Evolutionary conservation across 2,113 vertebrate species (phyloP), one percentile per base, ranked within the genome.

Genomic region (Mungos mungo): DNA sequence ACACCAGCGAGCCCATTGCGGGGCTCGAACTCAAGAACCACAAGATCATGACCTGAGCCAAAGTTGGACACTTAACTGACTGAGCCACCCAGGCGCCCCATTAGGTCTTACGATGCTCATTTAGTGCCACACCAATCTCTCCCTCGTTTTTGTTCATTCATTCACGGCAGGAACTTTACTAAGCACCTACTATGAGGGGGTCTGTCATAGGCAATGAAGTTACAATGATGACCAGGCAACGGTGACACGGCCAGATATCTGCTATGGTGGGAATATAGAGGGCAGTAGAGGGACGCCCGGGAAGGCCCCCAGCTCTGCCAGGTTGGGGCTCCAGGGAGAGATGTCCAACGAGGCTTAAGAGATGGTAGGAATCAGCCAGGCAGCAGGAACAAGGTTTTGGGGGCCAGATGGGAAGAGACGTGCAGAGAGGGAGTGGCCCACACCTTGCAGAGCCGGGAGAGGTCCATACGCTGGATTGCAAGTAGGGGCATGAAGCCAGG

Each of bases 261-360:
- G 57, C 57, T n/a, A 11, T 12, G 9, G 12, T 8, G 3, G 7
- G 45, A 29, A 16, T 27, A 25, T 0, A 85, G 23, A 19, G 31
- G 35, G 13, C 8, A 9, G 9, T 13, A 4, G 4, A 45, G 7
- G 13, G 14, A 50, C 2, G 0, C 15, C n/a, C 1, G 18, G 33
- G n/a, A 74, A 21, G 71, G 7, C 7, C 4, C 66, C 25, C 12
- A 3, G 3, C 13, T 3, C 47, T 47, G 38, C 74, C 13, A 76
- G 23, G 3, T 41, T 35, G 60, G 71, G n/a, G 19, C 21, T 1
- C 45, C 69, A 60, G 69, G 38, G n/a, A 72, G 21, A 66, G 60
- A 87, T 23, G 29, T 72, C 81, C 66, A 52, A 60, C 3, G 35
- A 60, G 54, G 52, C 57, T 47, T 45, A 29, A 68, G 1, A 25